Evolutionary conservation across 2,888 invertebrate species (phyloP), one percentile per base, ranked within the genome.

Genomic region (Penaeus monodon): DNA sequence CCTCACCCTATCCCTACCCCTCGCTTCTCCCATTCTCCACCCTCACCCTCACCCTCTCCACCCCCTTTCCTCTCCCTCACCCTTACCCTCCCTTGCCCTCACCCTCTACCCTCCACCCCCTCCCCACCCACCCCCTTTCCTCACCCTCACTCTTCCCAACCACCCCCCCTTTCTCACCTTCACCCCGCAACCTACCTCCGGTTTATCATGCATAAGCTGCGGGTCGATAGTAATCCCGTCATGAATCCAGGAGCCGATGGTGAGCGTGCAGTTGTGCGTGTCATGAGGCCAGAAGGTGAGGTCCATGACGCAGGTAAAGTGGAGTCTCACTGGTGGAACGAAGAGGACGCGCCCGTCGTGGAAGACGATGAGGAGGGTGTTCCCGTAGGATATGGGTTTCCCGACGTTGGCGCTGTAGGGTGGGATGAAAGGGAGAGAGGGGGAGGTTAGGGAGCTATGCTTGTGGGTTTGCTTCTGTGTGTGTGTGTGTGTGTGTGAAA

Each of bases 271-370:
- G 88, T 94, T 94, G 92, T 95, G 95, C 20, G 91, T 91, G 91
- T 96, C 95, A 91, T 94, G 95, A 0, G 96, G 96, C 94, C 95
- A 96, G 85, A 93, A 93, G 6, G 93, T 93, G 66, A 94, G 92
- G 84, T 95, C 92, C 2, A 95, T 93, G 79, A 93, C 92, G 91
- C 96, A 96, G 57, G 94, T 93, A 0, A 94, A 94, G 7, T 94
- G 93, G 91, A 94, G 94, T 8, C 93, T 93, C 20, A 94, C 91
- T 17, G 94, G 94, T 0, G 95, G 94, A 2, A 95, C 94, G 91
- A 94, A 96, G 79, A 92, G 94, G 77, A 96, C 94, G 4, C 91
- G 92, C 84, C 96, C 96, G 44, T 49, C 65, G 27, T 74, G 17
- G 29, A 65, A 86, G 38, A 86, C 84, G 27, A 84, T 66, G 27